Conservation (phyloP, 2,797 vertebrate species). For the Heliangelus exortis region DNA sequence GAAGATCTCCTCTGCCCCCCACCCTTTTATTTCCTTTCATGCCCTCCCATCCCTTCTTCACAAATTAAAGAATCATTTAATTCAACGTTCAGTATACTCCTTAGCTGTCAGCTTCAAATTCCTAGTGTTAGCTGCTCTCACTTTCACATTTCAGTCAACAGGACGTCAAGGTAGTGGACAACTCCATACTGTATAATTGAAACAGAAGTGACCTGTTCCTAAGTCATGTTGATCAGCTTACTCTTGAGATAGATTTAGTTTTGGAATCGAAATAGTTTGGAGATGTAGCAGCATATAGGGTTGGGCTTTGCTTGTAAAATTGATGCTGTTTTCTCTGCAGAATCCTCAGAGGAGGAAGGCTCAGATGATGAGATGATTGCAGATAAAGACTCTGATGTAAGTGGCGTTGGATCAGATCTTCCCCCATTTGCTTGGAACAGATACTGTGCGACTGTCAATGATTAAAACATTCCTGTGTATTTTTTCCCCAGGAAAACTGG, state of each 20-base stretch:
- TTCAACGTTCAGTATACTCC: background rate
- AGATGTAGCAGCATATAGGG: background rate
- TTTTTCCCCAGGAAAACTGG: slow-evolving; percentile 85
- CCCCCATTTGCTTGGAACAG: background rate
- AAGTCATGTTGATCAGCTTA: background rate
- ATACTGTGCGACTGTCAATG: background rate
- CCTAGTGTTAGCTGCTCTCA: background rate
- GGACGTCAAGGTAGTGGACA: background rate
- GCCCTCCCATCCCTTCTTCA: background rate
- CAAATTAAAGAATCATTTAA: background rate
- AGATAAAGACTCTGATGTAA: slow-evolving; percentile 92
- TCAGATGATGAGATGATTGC: slow-evolving; percentile 90
- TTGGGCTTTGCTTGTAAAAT: background rate
- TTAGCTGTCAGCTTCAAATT: background rate
- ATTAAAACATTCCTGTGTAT: background rate
- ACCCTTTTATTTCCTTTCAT: background rate
- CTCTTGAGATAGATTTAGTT: background rate
- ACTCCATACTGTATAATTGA: background rate
- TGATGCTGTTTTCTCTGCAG: slow-evolving; percentile 72
- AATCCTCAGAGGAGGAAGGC: slow-evolving; percentile 92
- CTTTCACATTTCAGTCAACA: background rate
- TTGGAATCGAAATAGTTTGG: background rate
- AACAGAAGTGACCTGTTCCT: background rate
- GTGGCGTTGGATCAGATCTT: slow-evolving; percentile 56
- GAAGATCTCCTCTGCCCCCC: too few species aligned